These are phyloP conservation scores for Cheilosia scutellata DNA, from an alignment of 2,888 invertebrate genomes.

Conservation along the genomic window DNA sequence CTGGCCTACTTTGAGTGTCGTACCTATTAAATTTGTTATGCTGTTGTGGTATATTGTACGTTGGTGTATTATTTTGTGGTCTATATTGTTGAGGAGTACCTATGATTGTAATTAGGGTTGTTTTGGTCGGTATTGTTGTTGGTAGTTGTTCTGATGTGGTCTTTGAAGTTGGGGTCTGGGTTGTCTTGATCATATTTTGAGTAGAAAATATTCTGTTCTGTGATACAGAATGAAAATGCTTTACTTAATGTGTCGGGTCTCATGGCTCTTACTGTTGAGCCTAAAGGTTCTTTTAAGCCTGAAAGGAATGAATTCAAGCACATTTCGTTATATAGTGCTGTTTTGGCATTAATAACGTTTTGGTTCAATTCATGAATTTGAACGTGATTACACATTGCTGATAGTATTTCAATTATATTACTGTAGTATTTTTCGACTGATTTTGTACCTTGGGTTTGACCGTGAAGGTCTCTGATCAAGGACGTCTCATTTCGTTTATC, in stretches of 20 bases:
- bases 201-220: constrained; percentile 27
- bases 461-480: too few species aligned
- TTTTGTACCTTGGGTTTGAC: constrained; percentile 13
- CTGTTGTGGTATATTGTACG: background rate
- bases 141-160: background rate
- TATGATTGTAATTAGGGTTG: constrained; percentile 5
- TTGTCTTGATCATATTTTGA: constrained; percentile 26
- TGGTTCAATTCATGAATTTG: constrained; percentile 56
- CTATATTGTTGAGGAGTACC: background rate
- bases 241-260: constrained; percentile 43
- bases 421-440: constrained; percentile 36
- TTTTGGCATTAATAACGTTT: too few species aligned
- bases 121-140: background rate
- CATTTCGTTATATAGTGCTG: constrained; percentile 7
- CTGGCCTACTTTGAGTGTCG: background rate
- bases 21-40: constrained; percentile 11
- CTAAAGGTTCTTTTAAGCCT: constrained; percentile 55
- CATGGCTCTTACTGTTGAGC: constrained; percentile 59
- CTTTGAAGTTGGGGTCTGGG: constrained; percentile 3
- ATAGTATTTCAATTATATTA: constrained; percentile 50
- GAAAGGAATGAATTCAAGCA: constrained; percentile 5
- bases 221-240: constrained; percentile 39
- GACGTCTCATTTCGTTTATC: constrained; percentile 24
- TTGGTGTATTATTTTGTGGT: background rate
- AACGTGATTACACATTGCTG: constrained; percentile 44